Conservation (phyloP, 2,113 vertebrate species). For the Mionectes macconnelli region DNA sequence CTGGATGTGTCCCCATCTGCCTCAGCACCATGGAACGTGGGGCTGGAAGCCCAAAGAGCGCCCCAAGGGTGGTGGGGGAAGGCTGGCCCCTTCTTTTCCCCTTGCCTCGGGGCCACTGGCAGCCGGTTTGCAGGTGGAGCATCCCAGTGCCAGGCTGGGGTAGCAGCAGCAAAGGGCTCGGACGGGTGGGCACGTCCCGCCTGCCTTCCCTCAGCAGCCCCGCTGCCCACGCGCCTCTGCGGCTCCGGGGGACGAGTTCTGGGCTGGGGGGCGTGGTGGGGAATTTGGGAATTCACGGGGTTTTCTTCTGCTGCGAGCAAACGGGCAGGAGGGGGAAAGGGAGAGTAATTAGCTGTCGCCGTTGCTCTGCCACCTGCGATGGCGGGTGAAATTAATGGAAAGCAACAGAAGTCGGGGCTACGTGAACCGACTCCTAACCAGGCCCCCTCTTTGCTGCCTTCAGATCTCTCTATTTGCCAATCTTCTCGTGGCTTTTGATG, state of each 20-base stretch:
- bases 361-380: slow-evolving; percentile 32
- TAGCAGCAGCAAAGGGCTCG: not conserved
- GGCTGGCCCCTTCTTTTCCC: not conserved
- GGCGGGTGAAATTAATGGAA: slow-evolving; percentile 45
- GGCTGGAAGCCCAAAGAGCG: not conserved
- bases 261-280: not conserved
- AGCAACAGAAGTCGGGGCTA: slow-evolving; percentile 53
- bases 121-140: not conserved
- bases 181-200: not conserved
- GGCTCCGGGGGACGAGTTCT: not conserved
- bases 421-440: slow-evolving; percentile 63
- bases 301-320: not conserved
- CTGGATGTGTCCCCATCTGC: not conserved
- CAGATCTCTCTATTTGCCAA: slow-evolving; percentile 63
- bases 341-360: slow-evolving; percentile 58
- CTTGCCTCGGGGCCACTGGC: not conserved
- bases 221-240: rapidly evolving
- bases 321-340: not conserved
- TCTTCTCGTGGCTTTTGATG: slow-evolving; percentile 58
- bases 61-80: rapidly evolving
- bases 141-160: not conserved
- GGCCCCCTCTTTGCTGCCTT: slow-evolving; percentile 33
- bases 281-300: not conserved
- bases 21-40: rapidly evolving
- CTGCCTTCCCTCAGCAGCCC: not conserved